Evolutionary conservation across 2,888 invertebrate genomes (phyloP), one percentile per base, ranked within the genome.

Genomic region (Junonia oenone): DNA sequence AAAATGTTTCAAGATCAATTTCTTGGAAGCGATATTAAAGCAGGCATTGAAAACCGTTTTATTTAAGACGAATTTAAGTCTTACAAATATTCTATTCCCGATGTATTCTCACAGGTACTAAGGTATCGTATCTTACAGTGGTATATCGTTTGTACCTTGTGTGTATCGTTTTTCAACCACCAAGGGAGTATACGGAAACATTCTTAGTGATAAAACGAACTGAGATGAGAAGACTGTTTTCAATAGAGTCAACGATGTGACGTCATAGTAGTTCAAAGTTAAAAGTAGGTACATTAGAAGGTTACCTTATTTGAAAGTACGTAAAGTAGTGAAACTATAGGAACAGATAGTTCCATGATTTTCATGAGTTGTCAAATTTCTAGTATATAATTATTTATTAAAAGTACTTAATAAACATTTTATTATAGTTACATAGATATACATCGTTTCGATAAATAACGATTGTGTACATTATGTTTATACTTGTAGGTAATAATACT

Each of bases 41-140:
- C 33, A 46, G 37, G 26, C 47, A 53, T 31, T 11, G 31, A 15
- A 40, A 53, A 53, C 47, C 29, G 38, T 38, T 53, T 53, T 40
- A 40, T 22, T 45, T 17, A 31, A 40, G 53, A 38, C 9, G 45
- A 29, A 27, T 38, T 46, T 38, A 38, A 27, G 31, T 35, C 47
- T 38, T 9, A 33, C 14, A 19, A 15, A 46, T 17, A 31, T 29
- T 6, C 22, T 13, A 13, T 22, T 43, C 26, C 13, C 26, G 15
- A 22, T 19, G 53, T 40, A 53, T 47, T 47, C 53, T 53, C 53
- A 46, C 15, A 31, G 53, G 53, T 29, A 53, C 29, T 13, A 31
- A 47, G 53, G 47, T 40, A 53, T n/a, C 31, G 19, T 45, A 22
- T 31, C 47, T 38, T 9, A 22, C 38, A 53, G 26, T 53, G 35